Evolutionary conservation across 35 echinoderm and acorn worm species (phyloP).

Genomic region (Hemicentrotus pulcherrimus): DNA sequence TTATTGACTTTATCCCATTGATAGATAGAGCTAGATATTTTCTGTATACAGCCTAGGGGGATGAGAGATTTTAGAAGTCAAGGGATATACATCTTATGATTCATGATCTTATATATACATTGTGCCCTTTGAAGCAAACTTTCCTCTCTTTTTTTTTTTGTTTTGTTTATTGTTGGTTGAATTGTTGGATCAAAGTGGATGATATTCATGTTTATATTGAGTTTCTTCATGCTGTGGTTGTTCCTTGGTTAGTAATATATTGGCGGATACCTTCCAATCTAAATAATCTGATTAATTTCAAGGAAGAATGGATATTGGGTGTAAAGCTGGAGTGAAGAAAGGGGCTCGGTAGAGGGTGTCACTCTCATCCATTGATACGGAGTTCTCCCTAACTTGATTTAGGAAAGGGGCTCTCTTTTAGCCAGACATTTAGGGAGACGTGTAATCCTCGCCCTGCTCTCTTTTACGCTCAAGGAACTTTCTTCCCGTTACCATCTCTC

Average conservation of each 20-base stretch:
- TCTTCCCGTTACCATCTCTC: not conserved
- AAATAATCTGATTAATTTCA: slow-evolving; percentile 6
- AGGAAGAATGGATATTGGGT: slow-evolving; percentile 1
- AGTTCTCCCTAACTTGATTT: not conserved
- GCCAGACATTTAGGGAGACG: too few species aligned
- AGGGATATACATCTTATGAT: not conserved
- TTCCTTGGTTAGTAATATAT: not conserved
- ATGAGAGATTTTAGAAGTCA: not conserved
- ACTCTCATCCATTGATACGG: not conserved
- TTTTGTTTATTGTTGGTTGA: not conserved
- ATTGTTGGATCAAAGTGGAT: not conserved
- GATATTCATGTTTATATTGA: not conserved
- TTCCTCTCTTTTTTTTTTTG: not conserved
- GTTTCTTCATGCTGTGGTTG: not conserved
- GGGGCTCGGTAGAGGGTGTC: not conserved
- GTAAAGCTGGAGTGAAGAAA: not conserved
- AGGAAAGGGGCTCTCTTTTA: not conserved
- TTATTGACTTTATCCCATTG: not conserved
- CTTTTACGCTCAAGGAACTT: not conserved
- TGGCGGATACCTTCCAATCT: not conserved
- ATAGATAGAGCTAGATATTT: not conserved
- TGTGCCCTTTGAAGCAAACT: not conserved
- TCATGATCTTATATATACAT: not conserved
- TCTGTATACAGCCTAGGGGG: not conserved
- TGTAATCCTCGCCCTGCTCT: not conserved